phyloP scores from a whole-genome alignment of 2,888 invertebrate genomes.

The Drosophila mettleri region DNA sequence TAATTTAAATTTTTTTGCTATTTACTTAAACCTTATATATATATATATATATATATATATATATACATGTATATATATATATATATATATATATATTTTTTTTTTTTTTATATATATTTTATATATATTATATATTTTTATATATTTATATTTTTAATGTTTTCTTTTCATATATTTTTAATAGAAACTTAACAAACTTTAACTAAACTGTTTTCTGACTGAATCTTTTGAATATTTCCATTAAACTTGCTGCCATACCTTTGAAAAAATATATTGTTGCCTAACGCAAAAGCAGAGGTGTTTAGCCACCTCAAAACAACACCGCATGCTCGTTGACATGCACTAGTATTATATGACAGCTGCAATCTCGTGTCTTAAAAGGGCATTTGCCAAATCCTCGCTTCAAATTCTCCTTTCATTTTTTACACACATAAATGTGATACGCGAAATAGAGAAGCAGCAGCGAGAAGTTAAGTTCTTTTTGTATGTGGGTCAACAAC shows the following conservation, averaged over 20 bases:
- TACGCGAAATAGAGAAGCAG: slow-evolving; percentile 24
- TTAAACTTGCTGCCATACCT: not conserved
- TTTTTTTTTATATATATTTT: too few species aligned
- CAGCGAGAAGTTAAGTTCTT: not conserved
- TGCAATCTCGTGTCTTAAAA: slow-evolving; percentile 1
- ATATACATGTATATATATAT: too few species aligned
- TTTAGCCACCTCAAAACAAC: not conserved
- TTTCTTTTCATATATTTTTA: too few species aligned
- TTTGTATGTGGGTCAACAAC: not conserved
- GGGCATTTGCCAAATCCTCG: slow-evolving; percentile 21
- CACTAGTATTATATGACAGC: slow-evolving; percentile 7
- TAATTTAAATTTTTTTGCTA: too few species aligned
- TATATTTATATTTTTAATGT: too few species aligned
- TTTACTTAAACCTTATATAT: too few species aligned
- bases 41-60: too few species aligned
- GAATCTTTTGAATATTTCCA: not conserved
- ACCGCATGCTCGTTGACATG: not conserved
- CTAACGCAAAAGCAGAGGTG: not conserved
- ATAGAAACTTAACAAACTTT: too few species aligned
- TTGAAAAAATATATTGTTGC: not conserved
- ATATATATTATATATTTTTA: too few species aligned
- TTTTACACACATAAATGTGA: slow-evolving; percentile 23
- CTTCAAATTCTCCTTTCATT: slow-evolving; percentile 21
- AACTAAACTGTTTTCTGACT: too few species aligned
- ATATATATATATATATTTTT: too few species aligned